phyloP scores from a whole-genome alignment of 2,797 vertebrate species.

The Orestias chungarensis region DNA sequence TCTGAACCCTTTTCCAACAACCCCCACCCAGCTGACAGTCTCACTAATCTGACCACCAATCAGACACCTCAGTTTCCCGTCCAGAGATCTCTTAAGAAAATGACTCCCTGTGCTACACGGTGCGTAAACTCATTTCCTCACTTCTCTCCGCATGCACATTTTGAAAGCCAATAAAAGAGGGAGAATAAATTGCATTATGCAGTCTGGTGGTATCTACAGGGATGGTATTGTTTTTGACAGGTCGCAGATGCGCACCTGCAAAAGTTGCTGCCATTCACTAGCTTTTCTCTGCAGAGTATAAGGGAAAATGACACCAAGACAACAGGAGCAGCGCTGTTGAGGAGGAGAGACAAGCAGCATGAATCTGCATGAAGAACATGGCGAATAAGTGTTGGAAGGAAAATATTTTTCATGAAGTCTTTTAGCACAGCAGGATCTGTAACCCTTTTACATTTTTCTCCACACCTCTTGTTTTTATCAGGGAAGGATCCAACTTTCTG shows the following conservation, averaged over 20 bases:
- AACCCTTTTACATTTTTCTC: conserved; percentile 44
- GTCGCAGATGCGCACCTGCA: conserved; percentile 76
- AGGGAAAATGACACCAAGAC: conserved; percentile 66
- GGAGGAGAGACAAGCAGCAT: conserved; percentile 13
- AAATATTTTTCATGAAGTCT: conserved; percentile 24
- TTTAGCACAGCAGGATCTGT: conserved; percentile 43
- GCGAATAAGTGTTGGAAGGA: conserved; percentile 33
- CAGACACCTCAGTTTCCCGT: conserved; percentile 49
- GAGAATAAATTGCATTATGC: conserved; percentile 74
- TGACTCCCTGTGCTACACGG: conserved; percentile 49
- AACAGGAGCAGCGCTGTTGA: conserved; percentile 42
- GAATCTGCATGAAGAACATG: conserved; percentile 32
- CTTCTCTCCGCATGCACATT: conserved; percentile 56
- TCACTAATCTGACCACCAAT: conserved; percentile 74
- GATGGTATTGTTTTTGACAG: conserved; percentile 74
- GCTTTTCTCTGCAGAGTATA: conserved; percentile 66
- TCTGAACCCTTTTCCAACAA: conserved; percentile 37
- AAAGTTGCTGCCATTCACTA: conserved; percentile 53
- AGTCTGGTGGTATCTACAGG: conserved; percentile 65
- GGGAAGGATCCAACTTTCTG: conserved; percentile 4
- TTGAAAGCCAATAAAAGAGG: conserved; percentile 71
- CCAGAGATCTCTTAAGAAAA: conserved; percentile 77
- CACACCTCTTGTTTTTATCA: conserved; percentile 13
- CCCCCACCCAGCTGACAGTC: conserved; percentile 23
- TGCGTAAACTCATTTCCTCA: conserved; percentile 35